Percentiles rank a stretch among this genome's conserved stretches.
These are phyloP conservation scores for Aleiodes leptofemur DNA, from an alignment of 2,888 invertebrate species.

Conservation along the genomic window DNA sequence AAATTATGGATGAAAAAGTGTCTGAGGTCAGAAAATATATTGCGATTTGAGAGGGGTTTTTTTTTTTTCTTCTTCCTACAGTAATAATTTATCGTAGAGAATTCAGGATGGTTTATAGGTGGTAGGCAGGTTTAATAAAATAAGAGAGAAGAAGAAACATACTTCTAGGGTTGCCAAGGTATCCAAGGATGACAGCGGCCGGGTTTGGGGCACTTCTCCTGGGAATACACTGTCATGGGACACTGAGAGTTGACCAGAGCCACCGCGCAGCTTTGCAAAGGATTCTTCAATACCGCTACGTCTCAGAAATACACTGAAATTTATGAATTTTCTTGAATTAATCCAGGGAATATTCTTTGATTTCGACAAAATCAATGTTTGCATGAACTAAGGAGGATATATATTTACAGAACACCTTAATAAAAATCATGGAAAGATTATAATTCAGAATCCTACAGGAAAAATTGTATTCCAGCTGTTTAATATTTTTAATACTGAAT, in stretches of 20 bases:
- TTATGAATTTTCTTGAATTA: not conserved
- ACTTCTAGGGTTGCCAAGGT: constrained; percentile 71
- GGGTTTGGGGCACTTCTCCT: constrained; percentile 78
- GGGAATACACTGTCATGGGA: constrained; percentile 95
- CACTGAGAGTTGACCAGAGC: constrained; percentile 83
- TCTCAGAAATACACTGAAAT: constrained; percentile 67
- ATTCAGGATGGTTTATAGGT: constrained; percentile 5
- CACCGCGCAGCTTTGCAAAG: constrained; percentile 71
- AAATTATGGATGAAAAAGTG: not conserved
- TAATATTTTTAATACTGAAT: too few relatives aligned
- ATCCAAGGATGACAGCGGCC: constrained; percentile 71
- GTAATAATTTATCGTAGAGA: constrained; percentile 19
- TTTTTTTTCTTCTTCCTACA: constrained; percentile 4
- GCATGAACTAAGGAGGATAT: too few relatives aligned
- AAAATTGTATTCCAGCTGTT: too few relatives aligned
- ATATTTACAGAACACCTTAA: too few relatives aligned
- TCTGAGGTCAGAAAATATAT: constrained; percentile 5
- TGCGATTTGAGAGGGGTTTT: not conserved
- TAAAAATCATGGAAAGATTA: too few relatives aligned
- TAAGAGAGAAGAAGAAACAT: constrained; percentile 50
- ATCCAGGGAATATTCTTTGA: not conserved
- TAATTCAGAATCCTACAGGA: too few relatives aligned
- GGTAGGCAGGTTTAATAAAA: constrained; percentile 10
- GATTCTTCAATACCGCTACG: constrained; percentile 67
- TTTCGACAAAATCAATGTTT: not conserved